Evolutionary conservation across 2,888 invertebrate genomes (phyloP).

Genomic region (Sarcophaga carnaria): DNA sequence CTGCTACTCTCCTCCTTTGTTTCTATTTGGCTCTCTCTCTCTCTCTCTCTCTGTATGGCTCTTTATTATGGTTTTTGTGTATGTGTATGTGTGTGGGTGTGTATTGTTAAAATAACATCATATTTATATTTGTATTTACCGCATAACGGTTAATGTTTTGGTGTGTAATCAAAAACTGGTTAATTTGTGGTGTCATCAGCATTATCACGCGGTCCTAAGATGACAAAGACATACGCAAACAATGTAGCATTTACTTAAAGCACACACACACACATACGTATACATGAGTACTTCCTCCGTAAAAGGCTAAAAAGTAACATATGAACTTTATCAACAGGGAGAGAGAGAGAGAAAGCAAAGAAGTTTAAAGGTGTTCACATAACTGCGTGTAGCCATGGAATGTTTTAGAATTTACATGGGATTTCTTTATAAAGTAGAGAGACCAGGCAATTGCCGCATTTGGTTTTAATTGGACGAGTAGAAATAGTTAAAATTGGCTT

Average conservation of each 20-base stretch:
- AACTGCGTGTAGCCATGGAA: too few relatives aligned
- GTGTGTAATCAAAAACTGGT: slow-evolving; percentile 62
- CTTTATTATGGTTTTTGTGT: background rate
- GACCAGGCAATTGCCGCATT: too few relatives aligned
- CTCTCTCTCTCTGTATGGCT: background rate
- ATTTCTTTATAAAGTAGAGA: too few relatives aligned
- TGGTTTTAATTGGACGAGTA: too few relatives aligned
- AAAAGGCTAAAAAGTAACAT: background rate
- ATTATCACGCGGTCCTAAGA: background rate
- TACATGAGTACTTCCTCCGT: background rate
- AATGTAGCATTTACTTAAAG: background rate
- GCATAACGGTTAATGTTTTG: slow-evolving; percentile 48
- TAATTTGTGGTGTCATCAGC: slow-evolving; percentile 54
- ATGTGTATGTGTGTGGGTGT: background rate
- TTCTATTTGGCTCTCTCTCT: too few relatives aligned
- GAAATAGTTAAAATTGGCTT: too few relatives aligned
- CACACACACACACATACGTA: background rate
- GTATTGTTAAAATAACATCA: slow-evolving; percentile 8
- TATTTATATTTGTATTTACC: slow-evolving; percentile 58
- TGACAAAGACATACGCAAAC: background rate
- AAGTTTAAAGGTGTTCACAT: background rate
- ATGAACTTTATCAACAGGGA: background rate
- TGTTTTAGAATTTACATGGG: too few relatives aligned
- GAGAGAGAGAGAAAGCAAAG: background rate
- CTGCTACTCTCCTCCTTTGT: too few relatives aligned